A percentile compares a stretch with the other conserved stretches of the same genome.
These are phyloP conservation scores for Coelinius sp. DNA, from an alignment of 2,888 invertebrate species.

Conservation along the genomic window DNA sequence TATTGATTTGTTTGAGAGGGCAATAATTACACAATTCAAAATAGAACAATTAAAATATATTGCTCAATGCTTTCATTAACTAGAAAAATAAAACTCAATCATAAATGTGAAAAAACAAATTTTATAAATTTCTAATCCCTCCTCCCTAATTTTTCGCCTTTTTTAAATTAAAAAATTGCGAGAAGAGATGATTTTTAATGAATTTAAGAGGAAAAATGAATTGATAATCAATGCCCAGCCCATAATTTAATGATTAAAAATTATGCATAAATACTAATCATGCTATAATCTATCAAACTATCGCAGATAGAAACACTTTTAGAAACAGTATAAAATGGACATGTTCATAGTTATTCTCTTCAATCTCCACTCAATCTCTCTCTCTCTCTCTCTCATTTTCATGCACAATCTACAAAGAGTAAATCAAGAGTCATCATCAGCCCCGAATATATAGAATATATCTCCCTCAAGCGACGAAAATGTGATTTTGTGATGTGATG, in stretches of 20 bases:
- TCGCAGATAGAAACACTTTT: conserved; percentile 58
- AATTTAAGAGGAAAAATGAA: neutral
- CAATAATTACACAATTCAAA: neutral
- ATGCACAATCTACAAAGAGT: conserved; percentile 8
- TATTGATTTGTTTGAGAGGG: neutral
- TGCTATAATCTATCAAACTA: conserved; percentile 8
- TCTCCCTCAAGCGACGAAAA: neutral
- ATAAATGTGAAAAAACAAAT: too few relatives aligned
- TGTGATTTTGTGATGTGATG: neutral
- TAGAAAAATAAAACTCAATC: too few relatives aligned
- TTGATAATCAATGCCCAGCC: neutral
- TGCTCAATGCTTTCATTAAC: neutral
- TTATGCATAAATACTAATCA: conserved; percentile 23
- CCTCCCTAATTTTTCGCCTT: neutral
- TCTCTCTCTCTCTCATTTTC: conserved; percentile 1
- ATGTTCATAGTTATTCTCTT: conserved; percentile 47
- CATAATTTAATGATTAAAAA: neutral
- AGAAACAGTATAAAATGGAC: conserved; percentile 70
- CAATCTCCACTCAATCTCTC: conserved; percentile 31
- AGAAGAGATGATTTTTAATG: neutral
- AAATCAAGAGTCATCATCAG: neutral
- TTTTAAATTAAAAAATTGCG: neutral
- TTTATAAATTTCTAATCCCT: too few relatives aligned
- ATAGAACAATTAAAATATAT: neutral
- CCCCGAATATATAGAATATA: neutral